phyloP scores from a whole-genome alignment of 2,888 invertebrate genomes.

The Ornithoptera priamus region DNA sequence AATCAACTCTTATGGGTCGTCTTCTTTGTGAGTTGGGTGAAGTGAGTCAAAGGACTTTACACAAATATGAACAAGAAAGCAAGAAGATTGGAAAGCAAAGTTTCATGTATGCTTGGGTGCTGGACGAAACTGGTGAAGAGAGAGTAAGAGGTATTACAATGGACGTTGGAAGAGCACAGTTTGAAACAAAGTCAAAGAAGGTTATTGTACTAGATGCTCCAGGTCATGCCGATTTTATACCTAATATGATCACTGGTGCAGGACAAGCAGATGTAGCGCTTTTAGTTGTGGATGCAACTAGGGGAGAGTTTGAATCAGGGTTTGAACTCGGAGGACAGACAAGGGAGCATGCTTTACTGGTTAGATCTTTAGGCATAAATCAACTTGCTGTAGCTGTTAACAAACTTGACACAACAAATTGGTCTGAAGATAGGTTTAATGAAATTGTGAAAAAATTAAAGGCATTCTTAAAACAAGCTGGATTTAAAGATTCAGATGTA shows the following conservation, averaged over 20 bases:
- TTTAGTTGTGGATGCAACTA: conserved; percentile 96
- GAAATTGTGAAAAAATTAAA: conserved; percentile 92
- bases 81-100: conserved; percentile 98
- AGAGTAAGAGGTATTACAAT: conserved; percentile 98
- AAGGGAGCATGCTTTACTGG: conserved; percentile 96
- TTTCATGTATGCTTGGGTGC: conserved; percentile 99
- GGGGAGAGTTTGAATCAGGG: conserved; percentile 99
- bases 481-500: conserved; percentile 92
- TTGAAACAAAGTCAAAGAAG: conserved; percentile 91
- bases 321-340: conserved; percentile 99
- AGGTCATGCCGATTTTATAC: conserved; percentile 99
- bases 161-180: conserved; percentile 96
- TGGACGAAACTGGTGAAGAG: conserved; percentile 99
- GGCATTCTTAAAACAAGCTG: conserved; percentile 92
- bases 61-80: conserved; percentile 98
- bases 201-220: conserved; percentile 97
- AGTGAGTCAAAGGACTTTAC: conserved; percentile 92
- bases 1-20: conserved; percentile 98
- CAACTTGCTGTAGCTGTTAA: conserved; percentile 97
- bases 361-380: conserved; percentile 92
- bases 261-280: conserved; percentile 99
- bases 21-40: conserved; percentile 92
- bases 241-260: conserved; percentile 99
- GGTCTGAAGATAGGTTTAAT: conserved; percentile 94
- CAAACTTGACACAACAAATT: conserved; percentile 97